phyloP scores from a whole-genome alignment of 2,888 invertebrate species.

The Mamestra brassicae region DNA sequence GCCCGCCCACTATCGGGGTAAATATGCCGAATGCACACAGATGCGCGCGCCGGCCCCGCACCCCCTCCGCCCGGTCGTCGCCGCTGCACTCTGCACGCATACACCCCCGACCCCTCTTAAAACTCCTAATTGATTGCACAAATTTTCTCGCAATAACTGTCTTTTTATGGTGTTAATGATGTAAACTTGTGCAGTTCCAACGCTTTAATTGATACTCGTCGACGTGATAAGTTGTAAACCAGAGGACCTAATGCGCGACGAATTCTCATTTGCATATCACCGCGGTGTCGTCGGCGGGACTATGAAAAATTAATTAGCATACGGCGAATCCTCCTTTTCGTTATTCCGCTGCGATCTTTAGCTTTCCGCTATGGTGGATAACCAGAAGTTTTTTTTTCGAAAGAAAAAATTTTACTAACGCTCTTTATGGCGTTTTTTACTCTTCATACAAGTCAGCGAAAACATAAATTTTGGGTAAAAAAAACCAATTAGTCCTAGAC shows the following conservation, averaged over 20 bases:
- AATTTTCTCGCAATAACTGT: conserved; percentile 91
- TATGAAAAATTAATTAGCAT: conserved; percentile 85
- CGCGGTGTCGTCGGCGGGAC: conserved; percentile 75
- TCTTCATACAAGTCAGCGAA: conserved; percentile 8
- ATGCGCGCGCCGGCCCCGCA: conserved; percentile 88
- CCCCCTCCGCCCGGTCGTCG: conserved; percentile 76
- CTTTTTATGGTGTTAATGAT: conserved; percentile 90
- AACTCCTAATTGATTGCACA: conserved; percentile 91
- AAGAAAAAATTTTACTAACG: conserved; percentile 29
- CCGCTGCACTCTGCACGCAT: conserved; percentile 87
- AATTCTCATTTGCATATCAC: conserved; percentile 79
- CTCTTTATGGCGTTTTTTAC: conserved; percentile 26
- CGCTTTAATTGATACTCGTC: conserved; percentile 86
- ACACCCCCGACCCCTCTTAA: conserved; percentile 85
- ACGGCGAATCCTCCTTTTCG: conserved; percentile 73
- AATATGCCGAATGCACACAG: conserved; percentile 91
- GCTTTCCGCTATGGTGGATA: conserved; percentile 34
- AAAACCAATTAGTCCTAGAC: conserved; percentile 16
- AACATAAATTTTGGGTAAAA: conserved; percentile 5
- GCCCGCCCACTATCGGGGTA: conserved; percentile 90
- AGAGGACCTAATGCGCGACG: conserved; percentile 73
- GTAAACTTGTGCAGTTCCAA: conserved; percentile 88
- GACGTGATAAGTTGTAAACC: conserved; percentile 79
- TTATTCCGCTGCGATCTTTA: conserved; percentile 66
- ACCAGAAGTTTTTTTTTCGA: conserved; percentile 14